Evolutionary conservation across 2,797 vertebrate species (phyloP).

Genomic region (Amniataba percoides): DNA sequence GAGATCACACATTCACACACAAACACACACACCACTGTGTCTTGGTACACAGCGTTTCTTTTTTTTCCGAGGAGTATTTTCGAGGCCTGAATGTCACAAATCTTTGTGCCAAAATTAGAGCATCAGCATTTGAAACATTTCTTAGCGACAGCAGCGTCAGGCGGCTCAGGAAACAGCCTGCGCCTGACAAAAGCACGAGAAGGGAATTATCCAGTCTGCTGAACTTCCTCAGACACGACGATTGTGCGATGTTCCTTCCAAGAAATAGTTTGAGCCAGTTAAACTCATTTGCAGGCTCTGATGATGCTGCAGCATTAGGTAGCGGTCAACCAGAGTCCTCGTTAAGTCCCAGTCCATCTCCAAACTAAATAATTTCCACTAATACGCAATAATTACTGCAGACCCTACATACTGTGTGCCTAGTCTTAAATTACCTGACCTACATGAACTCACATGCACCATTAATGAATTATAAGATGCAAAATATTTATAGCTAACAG

Average conservation of each 20-base stretch:
- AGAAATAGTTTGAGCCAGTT: conserved; percentile 17
- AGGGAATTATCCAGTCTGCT: conserved; percentile 40
- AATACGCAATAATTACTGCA: background rate
- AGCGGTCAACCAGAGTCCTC: background rate
- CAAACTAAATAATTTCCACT: background rate
- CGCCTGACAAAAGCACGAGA: conserved; percentile 28
- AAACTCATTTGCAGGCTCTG: conserved; percentile 7
- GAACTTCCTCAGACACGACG: conserved; percentile 20
- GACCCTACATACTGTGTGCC: background rate
- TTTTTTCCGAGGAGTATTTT: conserved; percentile 28
- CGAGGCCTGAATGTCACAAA: conserved; percentile 24
- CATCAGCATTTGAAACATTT: conserved; percentile 31
- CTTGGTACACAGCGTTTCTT: conserved; percentile 21
- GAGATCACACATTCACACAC: conserved; percentile 19
- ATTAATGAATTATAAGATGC: background rate
- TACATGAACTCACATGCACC: background rate
- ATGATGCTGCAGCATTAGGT: conserved; percentile 6
- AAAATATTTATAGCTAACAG: background rate
- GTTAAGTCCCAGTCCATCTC: conserved; percentile 6
- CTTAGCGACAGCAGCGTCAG: conserved; percentile 23
- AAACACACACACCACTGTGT: conserved; percentile 5
- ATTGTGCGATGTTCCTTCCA: background rate
- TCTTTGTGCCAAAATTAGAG: conserved; percentile 42
- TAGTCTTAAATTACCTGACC: background rate
- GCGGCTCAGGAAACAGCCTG: conserved; percentile 19